These are phyloP conservation scores for Dinothrombium tinctorium DNA, from an alignment of 1,140 invertebrate genomes.

Conservation along the genomic window DNA sequence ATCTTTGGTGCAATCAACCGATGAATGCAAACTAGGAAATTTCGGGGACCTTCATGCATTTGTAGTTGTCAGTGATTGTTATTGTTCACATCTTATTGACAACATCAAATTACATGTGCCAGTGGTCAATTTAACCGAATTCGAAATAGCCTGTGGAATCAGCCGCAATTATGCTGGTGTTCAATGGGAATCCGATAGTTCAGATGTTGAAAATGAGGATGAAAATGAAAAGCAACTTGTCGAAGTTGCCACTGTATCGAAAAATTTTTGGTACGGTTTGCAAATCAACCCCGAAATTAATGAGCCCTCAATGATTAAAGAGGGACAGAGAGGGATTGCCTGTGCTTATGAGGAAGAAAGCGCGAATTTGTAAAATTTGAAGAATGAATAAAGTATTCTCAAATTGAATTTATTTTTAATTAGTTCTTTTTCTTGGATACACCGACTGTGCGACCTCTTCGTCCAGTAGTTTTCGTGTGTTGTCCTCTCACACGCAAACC, in stretches of 20 bases:
- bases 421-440: conserved; percentile 82
- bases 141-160: not conserved
- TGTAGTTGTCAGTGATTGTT: not conserved
- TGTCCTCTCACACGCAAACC: conserved; percentile 89
- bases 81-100: not conserved
- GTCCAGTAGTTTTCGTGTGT: conserved; percentile 94
- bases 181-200: not conserved
- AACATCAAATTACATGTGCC: not conserved
- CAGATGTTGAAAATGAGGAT: not conserved
- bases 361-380: no score
- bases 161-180: not conserved
- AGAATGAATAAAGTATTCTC: no score
- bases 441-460: conserved; percentile 93
- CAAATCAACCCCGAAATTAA: not conserved
- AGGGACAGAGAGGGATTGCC: not conserved
- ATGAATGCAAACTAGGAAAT: not conserved
- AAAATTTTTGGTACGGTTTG: not conserved
- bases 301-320: not conserved
- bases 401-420: no score
- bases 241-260: not conserved
- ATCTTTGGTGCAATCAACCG: not conserved
- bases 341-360: no score
- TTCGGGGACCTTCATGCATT: not conserved
- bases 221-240: not conserved
- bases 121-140: not conserved